phyloP scores from a whole-genome alignment of 2,113 vertebrate species.

The Pterocles gutturalis region DNA sequence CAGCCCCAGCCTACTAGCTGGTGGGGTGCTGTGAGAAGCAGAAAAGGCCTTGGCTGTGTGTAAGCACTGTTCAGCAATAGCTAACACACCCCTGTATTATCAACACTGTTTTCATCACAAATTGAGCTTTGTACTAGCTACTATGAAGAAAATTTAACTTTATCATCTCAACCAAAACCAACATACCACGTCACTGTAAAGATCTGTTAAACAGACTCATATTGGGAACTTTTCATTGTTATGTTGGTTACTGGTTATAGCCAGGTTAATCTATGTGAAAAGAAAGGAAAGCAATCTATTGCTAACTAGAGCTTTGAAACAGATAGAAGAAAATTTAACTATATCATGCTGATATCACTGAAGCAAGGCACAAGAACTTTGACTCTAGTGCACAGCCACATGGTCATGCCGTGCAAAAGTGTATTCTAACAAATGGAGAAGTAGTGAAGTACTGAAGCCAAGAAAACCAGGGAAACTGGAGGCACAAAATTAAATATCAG shows the following conservation, averaged over 20 bases:
- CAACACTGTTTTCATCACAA: not conserved
- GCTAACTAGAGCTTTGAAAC: not conserved
- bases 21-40: not conserved
- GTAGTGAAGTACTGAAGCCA: not conserved
- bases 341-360: too few species aligned
- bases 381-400: not conserved
- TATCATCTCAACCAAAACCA: not conserved
- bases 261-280: accelerated
- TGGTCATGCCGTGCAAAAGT: not conserved
- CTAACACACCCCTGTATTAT: not conserved
- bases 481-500: not conserved
- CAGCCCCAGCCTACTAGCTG: accelerated
- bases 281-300: not conserved
- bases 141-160: not conserved
- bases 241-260: not conserved
- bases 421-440: not conserved
- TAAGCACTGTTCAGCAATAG: not conserved
- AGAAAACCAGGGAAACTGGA: not conserved
- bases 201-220: not conserved
- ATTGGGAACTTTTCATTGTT: not conserved
- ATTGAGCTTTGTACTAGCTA: not conserved
- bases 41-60: not conserved
- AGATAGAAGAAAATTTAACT: not conserved
- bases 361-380: not conserved
- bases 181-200: not conserved